Conservation (phyloP, 2,113 vertebrate species). For the Peromyscus leucopus region DNA sequence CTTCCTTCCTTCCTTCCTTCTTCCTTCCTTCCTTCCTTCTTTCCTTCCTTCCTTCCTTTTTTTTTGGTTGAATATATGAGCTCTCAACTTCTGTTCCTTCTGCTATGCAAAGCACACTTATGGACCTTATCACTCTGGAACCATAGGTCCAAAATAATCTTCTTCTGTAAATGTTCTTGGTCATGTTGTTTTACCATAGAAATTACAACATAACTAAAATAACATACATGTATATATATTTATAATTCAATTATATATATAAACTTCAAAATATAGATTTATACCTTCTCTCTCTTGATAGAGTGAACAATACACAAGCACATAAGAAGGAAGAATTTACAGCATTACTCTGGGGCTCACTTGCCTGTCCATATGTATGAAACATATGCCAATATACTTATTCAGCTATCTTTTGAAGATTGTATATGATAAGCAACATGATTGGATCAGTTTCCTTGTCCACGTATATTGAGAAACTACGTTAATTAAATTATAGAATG, state of each 20-base stretch:
- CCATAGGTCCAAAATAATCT: not conserved
- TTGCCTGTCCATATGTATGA: not conserved
- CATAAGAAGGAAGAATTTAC: not conserved
- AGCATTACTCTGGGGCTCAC: not conserved
- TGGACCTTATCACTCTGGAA: fast-evolving
- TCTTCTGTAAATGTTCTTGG: not conserved
- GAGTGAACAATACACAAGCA: not conserved
- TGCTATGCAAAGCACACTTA: not conserved
- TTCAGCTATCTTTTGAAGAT: not conserved
- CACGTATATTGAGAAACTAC: not conserved
- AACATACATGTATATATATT: not conserved
- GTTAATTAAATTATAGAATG: not conserved
- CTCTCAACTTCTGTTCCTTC: not conserved
- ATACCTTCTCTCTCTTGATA: not conserved
- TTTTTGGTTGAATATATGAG: not conserved
- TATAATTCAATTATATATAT: not conserved
- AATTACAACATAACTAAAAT: not conserved
- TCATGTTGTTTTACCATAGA: not conserved
- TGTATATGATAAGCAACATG: not conserved
- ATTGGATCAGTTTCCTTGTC: not conserved
- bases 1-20: too few species aligned
- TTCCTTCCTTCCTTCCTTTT: too few species aligned
- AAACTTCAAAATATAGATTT: not conserved
- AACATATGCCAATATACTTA: not conserved
- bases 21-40: too few species aligned